Conservation (phyloP, 64 coral and sea anemone species). For the Cladopsammia gracilis region DNA sequence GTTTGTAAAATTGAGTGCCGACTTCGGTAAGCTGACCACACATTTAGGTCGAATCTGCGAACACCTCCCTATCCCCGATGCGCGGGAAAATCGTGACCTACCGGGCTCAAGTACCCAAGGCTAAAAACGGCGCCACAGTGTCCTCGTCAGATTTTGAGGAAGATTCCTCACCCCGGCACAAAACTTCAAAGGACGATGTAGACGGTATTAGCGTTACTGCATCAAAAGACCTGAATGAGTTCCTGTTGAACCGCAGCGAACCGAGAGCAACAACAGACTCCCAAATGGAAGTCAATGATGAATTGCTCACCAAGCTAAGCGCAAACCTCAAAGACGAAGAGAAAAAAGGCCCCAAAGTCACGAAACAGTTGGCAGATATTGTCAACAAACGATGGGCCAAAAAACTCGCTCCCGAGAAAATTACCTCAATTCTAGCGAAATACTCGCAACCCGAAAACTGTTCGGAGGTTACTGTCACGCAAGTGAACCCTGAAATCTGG, state of each 20-base stretch:
- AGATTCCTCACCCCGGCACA: conserved; percentile 26
- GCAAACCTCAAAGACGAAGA: not conserved
- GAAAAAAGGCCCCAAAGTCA: not conserved
- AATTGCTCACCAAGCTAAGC: not conserved
- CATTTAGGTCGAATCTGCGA: conserved; percentile 22
- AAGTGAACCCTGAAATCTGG: conserved; percentile 60
- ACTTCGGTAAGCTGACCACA: not conserved
- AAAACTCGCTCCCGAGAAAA: conserved; percentile 5
- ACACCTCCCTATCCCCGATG: not conserved
- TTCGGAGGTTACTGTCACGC: not conserved
- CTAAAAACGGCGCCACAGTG: conserved; percentile 4
- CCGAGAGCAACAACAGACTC: not conserved
- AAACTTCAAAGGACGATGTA: conserved; percentile 10
- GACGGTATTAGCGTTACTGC: conserved; percentile 8
- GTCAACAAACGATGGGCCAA: conserved; percentile 2
- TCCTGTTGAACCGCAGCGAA: not conserved
- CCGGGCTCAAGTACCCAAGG: conserved; percentile 2
- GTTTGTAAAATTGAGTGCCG: conserved; percentile 2
- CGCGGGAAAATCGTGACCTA: not conserved
- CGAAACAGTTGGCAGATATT: conserved; percentile 1
- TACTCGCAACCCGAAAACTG: conserved; percentile 28
- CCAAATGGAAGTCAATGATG: conserved; percentile 18
- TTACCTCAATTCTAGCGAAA: not conserved
- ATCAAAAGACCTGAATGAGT: conserved; percentile 10
- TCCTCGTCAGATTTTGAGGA: conserved; percentile 1